Percentiles rank a stretch among this genome's conserved stretches.
Evolutionary conservation across 2,113 vertebrate species (phyloP).

Genomic region (Nannospalax galili): DNA sequence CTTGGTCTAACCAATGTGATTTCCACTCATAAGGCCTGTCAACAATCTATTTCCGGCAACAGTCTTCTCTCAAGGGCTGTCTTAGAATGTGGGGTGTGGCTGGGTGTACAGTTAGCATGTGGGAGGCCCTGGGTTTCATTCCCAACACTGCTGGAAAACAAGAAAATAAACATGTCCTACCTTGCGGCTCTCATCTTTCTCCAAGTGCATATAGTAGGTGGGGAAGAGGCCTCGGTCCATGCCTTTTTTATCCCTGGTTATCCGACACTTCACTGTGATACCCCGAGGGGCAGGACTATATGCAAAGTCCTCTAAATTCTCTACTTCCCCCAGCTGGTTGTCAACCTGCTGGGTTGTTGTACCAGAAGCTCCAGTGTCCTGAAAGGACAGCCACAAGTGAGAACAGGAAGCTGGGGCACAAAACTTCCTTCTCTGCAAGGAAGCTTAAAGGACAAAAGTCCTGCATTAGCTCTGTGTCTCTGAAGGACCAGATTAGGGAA

Average conservation of each 20-base stretch:
- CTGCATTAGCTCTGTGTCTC: too few relatives aligned
- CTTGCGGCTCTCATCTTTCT: conserved; percentile 94
- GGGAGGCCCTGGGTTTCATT: too few relatives aligned
- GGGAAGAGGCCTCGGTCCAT: conserved; percentile 97
- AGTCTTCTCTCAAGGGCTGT: not conserved
- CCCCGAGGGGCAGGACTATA: conserved; percentile 93
- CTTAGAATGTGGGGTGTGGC: not conserved
- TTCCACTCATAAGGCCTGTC: not conserved
- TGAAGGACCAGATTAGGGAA: too few relatives aligned
- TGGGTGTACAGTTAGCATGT: not conserved
- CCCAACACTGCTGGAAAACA: not conserved
- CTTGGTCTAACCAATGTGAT: not conserved
- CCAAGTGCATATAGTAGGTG: conserved; percentile 98
- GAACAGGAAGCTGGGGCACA: conserved; percentile 17
- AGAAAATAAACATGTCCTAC: conserved; percentile 77
- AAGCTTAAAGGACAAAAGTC: not conserved
- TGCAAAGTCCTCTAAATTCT: conserved; percentile 94
- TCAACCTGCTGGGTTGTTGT: conserved; percentile 84
- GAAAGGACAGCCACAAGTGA: conserved; percentile 60
- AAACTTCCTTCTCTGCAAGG: not conserved
- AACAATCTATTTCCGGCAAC: too few relatives aligned
- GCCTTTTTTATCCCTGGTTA: conserved; percentile 96
- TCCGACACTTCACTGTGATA: conserved; percentile 92
- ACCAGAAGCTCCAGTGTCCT: conserved; percentile 88
- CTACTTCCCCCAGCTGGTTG: conserved; percentile 87